Percentiles rank a stretch among this genome's conserved stretches.
Evolutionary conservation across 2,888 invertebrate genomes (phyloP).

Genomic region (Leptinotarsa juncta): DNA sequence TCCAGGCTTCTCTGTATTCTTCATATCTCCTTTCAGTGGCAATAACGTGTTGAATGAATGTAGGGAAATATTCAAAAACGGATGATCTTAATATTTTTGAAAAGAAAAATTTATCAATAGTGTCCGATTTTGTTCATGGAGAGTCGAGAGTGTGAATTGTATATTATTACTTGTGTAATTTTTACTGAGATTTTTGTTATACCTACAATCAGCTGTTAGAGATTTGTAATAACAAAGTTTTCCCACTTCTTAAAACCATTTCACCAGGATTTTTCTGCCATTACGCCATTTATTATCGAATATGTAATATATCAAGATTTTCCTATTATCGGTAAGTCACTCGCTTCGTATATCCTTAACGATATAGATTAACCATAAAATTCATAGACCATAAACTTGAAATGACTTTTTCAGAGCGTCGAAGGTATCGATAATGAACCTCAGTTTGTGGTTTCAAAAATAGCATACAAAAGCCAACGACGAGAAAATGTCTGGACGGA

Average conservation of each 20-base stretch:
- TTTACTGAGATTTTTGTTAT: no score
- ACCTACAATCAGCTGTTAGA: no score
- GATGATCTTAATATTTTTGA: no score
- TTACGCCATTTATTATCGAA: neutral
- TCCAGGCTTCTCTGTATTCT: no score
- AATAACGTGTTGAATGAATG: no score
- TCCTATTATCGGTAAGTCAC: neutral
- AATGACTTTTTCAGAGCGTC: neutral
- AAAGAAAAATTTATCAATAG: no score
- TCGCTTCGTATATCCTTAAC: constrained; percentile 6
- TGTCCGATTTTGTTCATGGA: no score
- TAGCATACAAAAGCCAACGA: neutral
- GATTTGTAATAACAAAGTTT: neutral
- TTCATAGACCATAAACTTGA: neutral
- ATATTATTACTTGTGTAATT: no score
- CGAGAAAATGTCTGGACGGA: neutral
- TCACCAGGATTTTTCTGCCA: no score
- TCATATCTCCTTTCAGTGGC: no score
- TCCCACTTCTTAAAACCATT: neutral
- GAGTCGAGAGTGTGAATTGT: no score
- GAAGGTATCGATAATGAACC: constrained; percentile 1
- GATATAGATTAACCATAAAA: constrained; percentile 14
- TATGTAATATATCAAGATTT: neutral
- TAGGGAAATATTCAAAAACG: no score
- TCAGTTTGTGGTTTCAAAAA: neutral